Evolutionary conservation across 2,113 vertebrate species (phyloP).

Genomic region (Caloenas nicobarica): DNA sequence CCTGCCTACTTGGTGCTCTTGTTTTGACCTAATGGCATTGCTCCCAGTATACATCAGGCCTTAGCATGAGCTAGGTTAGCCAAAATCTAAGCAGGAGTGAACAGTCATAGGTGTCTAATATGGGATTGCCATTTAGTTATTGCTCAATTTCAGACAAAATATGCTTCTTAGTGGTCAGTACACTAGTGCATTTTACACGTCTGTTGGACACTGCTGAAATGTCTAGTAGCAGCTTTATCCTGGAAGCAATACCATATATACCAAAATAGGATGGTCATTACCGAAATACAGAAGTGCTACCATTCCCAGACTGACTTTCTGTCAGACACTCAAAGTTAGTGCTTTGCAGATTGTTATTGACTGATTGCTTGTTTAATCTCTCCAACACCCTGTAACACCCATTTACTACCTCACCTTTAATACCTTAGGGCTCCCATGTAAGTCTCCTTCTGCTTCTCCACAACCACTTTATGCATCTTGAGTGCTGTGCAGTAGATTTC

Average conservation of each 20-base stretch:
- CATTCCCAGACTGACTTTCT: background rate
- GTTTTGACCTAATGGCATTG: no score
- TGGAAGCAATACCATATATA: background rate
- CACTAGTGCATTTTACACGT: background rate
- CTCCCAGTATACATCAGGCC: background rate
- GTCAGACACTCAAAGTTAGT: background rate
- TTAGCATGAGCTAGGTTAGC: background rate
- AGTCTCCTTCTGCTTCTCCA: background rate
- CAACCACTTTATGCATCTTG: background rate
- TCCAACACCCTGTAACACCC: background rate
- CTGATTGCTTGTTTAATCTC: background rate
- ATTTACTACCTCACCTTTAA: background rate
- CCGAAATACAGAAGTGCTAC: background rate
- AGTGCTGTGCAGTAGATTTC: background rate
- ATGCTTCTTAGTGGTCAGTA: background rate
- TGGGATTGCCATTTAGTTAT: background rate
- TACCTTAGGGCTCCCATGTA: background rate
- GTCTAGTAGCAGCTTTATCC: background rate
- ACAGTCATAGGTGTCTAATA: background rate
- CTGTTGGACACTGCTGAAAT: background rate
- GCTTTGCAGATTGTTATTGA: background rate
- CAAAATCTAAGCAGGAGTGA: background rate
- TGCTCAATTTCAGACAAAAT: background rate
- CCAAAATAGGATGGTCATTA: accelerated
- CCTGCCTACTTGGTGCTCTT: background rate